Conservation (phyloP, 2,113 vertebrate species). For the Labeo rohita region DNA sequence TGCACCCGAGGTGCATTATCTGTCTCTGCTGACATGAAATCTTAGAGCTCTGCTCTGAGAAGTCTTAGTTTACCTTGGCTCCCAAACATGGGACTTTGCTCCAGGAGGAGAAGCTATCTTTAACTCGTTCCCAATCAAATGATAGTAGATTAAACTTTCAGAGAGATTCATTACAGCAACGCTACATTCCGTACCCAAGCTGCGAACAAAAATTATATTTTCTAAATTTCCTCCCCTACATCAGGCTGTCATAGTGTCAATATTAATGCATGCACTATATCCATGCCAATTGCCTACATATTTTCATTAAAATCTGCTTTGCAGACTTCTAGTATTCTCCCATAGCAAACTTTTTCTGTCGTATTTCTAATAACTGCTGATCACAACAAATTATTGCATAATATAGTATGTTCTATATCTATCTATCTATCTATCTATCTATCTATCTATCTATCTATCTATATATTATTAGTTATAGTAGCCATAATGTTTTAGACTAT, state of each 20-base stretch:
- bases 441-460: no score
- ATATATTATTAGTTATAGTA: background rate
- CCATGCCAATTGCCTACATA: background rate
- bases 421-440: no score
- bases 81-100: slow-evolving; percentile 21
- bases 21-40: slow-evolving; percentile 36
- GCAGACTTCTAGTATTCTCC: background rate
- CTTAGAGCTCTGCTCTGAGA: slow-evolving; percentile 10
- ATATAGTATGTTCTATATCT: background rate
- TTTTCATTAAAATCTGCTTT: background rate
- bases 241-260: background rate
- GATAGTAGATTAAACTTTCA: slow-evolving; percentile 21
- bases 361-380: background rate
- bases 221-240: background rate
- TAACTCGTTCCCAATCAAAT: slow-evolving; percentile 27
- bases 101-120: slow-evolving; percentile 21
- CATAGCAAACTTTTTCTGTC: background rate
- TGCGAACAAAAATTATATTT: background rate
- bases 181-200: background rate
- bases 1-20: slow-evolving; percentile 42
- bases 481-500: background rate
- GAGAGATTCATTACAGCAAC: slow-evolving; percentile 15
- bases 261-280: background rate
- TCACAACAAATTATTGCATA: background rate
- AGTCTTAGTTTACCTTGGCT: slow-evolving; percentile 39